A percentile compares a stretch with the other conserved stretches of the same genome.
Evolutionary conservation across 2,888 invertebrate genomes (phyloP).

Genomic region (Erebia palarica): DNA sequence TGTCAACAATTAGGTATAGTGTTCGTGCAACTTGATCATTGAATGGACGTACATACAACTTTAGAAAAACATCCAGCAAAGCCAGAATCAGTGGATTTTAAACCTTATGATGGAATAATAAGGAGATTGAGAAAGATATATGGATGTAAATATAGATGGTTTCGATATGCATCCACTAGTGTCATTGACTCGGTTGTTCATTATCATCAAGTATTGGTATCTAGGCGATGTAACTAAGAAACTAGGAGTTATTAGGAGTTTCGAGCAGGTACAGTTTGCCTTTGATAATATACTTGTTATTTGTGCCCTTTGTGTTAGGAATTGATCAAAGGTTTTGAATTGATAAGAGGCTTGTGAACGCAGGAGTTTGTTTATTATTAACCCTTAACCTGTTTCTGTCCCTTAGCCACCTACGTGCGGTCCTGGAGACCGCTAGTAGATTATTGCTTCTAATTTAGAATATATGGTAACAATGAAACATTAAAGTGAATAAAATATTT

Average conservation of each 20-base stretch:
- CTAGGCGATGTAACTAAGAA: constrained; percentile 40
- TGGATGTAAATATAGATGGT: constrained; percentile 30
- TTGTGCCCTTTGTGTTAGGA: constrained; percentile 32
- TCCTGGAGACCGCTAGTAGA: no score
- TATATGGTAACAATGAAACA: no score
- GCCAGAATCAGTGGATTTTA: constrained; percentile 37
- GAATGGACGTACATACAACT: constrained; percentile 60
- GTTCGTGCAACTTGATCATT: constrained; percentile 68
- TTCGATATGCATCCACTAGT: constrained; percentile 51
- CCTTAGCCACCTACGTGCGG: no score
- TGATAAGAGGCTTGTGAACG: constrained; percentile 14
- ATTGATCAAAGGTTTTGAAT: constrained; percentile 27
- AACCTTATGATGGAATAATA: constrained; percentile 41
- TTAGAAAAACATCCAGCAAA: constrained; percentile 40
- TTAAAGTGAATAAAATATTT: no score
- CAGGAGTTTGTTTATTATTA: constrained; percentile 18
- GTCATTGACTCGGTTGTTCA: constrained; percentile 61
- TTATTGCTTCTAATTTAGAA: no score
- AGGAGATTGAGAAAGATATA: constrained; percentile 16
- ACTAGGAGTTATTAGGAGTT: constrained; percentile 28
- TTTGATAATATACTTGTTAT: constrained; percentile 26
- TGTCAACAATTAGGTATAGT: constrained; percentile 70
- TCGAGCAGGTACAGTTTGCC: constrained; percentile 28
- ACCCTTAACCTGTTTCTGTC: no score
- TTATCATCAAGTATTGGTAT: constrained; percentile 55